Evolutionary conservation across 2,113 vertebrate genomes (phyloP).

Genomic region (Nycticryphes semicollaris): DNA sequence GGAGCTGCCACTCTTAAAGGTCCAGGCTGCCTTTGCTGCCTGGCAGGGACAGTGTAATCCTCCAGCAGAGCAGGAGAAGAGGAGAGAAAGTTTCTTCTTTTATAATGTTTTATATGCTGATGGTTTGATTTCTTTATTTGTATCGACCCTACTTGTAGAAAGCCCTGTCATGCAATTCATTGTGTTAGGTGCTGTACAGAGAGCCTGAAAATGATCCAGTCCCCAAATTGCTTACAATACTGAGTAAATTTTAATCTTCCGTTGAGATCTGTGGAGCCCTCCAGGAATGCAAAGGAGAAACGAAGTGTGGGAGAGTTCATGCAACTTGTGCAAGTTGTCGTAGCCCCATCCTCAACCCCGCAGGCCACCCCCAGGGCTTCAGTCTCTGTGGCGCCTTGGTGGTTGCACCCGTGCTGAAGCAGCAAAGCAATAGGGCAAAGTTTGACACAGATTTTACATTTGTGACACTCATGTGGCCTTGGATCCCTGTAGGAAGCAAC

Average conservation of each 20-base stretch:
- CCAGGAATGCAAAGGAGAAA: not conserved
- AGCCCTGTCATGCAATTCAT: not conserved
- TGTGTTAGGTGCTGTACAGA: not conserved
- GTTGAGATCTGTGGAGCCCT: not conserved
- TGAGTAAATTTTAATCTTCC: not conserved
- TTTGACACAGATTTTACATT: not conserved
- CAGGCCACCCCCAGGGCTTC: not conserved
- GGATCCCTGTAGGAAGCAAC: not conserved
- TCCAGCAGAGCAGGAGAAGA: not conserved
- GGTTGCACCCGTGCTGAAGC: not conserved
- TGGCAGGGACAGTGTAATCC: not conserved
- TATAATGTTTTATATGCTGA: not conserved
- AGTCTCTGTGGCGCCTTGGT: not conserved
- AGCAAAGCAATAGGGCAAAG: not conserved
- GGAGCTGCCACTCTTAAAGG: constrained; percentile 45
- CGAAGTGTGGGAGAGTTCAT: not conserved
- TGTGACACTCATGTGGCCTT: not conserved
- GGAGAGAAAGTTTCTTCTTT: not conserved
- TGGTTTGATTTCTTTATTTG: not conserved
- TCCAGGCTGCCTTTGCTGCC: not conserved
- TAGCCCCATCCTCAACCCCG: not conserved
- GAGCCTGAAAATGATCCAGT: not conserved
- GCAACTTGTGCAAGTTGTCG: not conserved
- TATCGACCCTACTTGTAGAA: not conserved
- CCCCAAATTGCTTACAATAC: not conserved